Conservation (phyloP, 2,888 invertebrate genomes). For the Unio pictorum region DNA sequence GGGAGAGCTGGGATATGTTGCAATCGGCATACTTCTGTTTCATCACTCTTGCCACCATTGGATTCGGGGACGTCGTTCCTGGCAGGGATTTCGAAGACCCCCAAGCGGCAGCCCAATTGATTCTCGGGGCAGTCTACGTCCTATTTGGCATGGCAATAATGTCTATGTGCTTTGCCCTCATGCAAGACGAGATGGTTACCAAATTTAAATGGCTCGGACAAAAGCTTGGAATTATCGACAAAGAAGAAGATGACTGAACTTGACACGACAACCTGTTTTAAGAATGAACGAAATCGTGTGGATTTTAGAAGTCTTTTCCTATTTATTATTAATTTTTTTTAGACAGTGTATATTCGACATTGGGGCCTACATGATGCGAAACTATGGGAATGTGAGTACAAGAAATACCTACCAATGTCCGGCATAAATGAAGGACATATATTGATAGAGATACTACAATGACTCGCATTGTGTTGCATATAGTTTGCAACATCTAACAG, state of each 20-base stretch:
- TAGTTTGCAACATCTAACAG: too few relatives aligned
- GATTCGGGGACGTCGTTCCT: conserved; percentile 69
- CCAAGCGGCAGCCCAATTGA: conserved; percentile 62
- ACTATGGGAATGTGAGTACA: too few relatives aligned
- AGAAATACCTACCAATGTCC: too few relatives aligned
- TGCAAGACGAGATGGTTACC: conserved; percentile 71
- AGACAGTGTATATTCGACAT: too few relatives aligned
- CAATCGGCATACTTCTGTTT: conserved; percentile 71
- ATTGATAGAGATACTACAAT: too few relatives aligned
- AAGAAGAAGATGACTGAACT: conserved; percentile 10
- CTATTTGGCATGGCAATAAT: conserved; percentile 71
- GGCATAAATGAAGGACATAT: too few relatives aligned
- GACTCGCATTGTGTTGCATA: too few relatives aligned
- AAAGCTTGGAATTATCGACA: conserved; percentile 64
- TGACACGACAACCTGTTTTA: too few relatives aligned
- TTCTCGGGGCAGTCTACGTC: conserved; percentile 69
- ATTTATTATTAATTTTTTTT: too few relatives aligned
- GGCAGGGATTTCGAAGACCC: conserved; percentile 64
- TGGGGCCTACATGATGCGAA: too few relatives aligned
- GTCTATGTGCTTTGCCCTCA: conserved; percentile 71
- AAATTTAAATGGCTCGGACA: conserved; percentile 69
- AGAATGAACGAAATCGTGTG: too few relatives aligned
- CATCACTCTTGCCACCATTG: conserved; percentile 70
- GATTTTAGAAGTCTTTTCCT: too few relatives aligned
- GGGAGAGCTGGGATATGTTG: conserved; percentile 69